A percentile compares a stretch with the other conserved stretches of the same genome.
Conservation (phyloP, 2,888 invertebrate genomes). For the Orthosia cruda region DNA sequence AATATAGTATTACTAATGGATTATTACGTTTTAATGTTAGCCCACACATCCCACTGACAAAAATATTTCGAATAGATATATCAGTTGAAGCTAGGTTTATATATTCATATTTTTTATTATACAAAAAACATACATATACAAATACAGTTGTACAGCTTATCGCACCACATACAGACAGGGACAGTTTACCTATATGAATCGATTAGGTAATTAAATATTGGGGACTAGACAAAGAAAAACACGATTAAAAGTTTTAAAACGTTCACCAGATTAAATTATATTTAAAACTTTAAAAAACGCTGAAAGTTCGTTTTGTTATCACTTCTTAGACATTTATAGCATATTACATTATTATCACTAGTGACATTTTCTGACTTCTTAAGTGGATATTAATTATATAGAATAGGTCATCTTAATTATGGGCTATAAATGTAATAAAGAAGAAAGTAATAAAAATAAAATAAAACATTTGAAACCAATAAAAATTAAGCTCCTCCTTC, state of each 20-base stretch:
- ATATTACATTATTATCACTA: not conserved
- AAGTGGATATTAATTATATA: not conserved
- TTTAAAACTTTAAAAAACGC: not conserved
- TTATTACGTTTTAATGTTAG: constrained; percentile 27
- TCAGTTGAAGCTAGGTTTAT: too few relatives aligned
- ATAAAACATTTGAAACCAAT: not conserved
- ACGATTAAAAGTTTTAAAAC: too few relatives aligned
- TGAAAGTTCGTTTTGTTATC: not conserved
- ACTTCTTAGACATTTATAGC: constrained; percentile 2
- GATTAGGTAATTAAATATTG: too few relatives aligned
- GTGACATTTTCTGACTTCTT: not conserved
- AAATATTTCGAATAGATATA: too few relatives aligned
- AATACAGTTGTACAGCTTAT: too few relatives aligned
- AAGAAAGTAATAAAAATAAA: not conserved
- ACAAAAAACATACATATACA: too few relatives aligned
- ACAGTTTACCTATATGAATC: too few relatives aligned
- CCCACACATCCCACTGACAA: not conserved
- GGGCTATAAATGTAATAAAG: not conserved
- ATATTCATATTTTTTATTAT: too few relatives aligned
- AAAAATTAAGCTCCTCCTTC: not conserved
- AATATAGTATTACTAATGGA: constrained; percentile 35
- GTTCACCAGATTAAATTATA: too few relatives aligned
- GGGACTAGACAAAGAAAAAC: too few relatives aligned
- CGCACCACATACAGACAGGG: too few relatives aligned
- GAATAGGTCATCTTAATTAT: fast-evolving